Conservation (phyloP, 2,113 vertebrate genomes). For the Ptilorrhoa leucosticta region DNA sequence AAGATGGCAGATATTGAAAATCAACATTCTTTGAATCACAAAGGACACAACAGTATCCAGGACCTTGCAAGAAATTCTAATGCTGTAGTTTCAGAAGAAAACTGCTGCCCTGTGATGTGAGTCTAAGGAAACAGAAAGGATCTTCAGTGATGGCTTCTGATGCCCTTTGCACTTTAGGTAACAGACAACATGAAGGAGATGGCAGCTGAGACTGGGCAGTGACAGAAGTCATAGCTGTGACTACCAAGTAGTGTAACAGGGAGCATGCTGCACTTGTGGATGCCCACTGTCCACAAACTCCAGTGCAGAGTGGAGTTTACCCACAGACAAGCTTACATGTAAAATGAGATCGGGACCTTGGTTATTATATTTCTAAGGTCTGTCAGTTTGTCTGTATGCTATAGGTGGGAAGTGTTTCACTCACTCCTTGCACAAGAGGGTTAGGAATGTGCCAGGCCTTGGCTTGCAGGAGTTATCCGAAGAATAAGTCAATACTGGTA, state of each 20-base stretch:
- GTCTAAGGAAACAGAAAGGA: neutral
- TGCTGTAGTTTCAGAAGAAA: neutral
- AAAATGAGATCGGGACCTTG: neutral
- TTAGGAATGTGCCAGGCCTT: rapidly evolving
- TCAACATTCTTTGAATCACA: neutral
- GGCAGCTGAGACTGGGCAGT: neutral
- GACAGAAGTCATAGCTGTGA: neutral
- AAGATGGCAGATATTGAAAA: neutral
- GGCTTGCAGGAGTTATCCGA: neutral
- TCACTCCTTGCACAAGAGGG: neutral
- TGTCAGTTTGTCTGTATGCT: neutral
- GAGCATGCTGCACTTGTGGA: rapidly evolving
- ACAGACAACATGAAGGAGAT: neutral
- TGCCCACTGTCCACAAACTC: neutral
- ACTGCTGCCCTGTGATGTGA: rapidly evolving
- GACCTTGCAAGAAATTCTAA: neutral
- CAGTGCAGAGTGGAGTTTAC: neutral
- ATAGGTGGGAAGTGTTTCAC: neutral
- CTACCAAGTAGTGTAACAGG: neutral
- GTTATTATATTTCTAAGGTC: neutral
- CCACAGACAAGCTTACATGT: neutral
- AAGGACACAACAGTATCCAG: neutral
- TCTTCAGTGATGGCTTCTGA: neutral
- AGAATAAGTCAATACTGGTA: neutral
- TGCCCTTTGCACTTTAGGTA: neutral